A percentile compares a stretch with the other conserved stretches of the same genome.
Evolutionary conservation across 2,113 vertebrate species (phyloP).

Genomic region (Amblyopsis rosae): DNA sequence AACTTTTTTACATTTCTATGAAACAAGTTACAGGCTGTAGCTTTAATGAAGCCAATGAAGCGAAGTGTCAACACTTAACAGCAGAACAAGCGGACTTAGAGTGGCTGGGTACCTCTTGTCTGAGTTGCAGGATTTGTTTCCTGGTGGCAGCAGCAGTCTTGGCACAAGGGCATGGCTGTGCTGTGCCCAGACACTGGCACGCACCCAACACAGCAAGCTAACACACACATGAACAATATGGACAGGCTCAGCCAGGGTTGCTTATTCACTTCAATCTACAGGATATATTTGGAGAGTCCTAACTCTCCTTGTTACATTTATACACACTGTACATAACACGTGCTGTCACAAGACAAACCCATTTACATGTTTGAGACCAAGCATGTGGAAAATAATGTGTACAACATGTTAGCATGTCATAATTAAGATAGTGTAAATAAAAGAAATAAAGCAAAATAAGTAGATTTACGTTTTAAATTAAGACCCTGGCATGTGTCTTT

Average conservation of each 20-base stretch:
- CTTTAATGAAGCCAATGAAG: not conserved
- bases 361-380: not conserved
- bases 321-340: not conserved
- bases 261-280: not conserved
- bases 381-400: too few relatives aligned
- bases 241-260: not conserved
- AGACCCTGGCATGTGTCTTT: not conserved
- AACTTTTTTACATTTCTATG: not conserved
- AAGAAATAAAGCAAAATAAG: not conserved
- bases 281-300: not conserved
- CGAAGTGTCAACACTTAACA: not conserved
- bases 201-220: conserved; percentile 86
- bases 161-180: conserved; percentile 83
- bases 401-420: too few relatives aligned
- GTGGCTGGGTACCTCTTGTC: conserved; percentile 80
- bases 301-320: not conserved
- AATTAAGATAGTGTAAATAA: not conserved
- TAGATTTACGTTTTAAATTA: not conserved
- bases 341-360: not conserved
- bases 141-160: conserved; percentile 78
- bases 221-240: conserved; percentile 8
- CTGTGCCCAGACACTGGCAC: conserved; percentile 75
- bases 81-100: not conserved
- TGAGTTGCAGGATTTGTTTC: conserved; percentile 83
- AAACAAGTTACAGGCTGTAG: not conserved